These are phyloP conservation scores for Platypus cylindrus DNA, from an alignment of 2,888 invertebrate genomes.

Conservation along the genomic window DNA sequence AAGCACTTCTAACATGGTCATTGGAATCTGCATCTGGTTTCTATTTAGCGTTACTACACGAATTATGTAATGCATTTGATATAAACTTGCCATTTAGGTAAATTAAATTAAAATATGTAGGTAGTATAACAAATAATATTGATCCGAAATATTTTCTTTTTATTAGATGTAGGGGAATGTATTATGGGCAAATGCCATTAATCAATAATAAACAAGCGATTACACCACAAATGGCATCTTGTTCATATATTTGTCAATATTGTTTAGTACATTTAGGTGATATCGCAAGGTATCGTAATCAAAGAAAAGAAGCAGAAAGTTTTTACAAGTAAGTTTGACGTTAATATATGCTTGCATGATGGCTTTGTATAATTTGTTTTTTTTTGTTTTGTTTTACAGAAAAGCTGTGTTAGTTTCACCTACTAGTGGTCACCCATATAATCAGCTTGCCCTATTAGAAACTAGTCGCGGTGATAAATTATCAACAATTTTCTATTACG, in stretches of 20 bases:
- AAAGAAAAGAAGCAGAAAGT: slow-evolving; percentile 68
- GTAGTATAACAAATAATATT: neutral
- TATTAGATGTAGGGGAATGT: slow-evolving; percentile 35
- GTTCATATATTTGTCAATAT: slow-evolving; percentile 77
- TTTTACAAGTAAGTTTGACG: slow-evolving; percentile 52
- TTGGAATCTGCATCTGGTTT: slow-evolving; percentile 77
- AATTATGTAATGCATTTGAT: slow-evolving; percentile 69
- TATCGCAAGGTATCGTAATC: slow-evolving; percentile 70
- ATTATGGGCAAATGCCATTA: slow-evolving; percentile 30
- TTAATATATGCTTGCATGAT: neutral
- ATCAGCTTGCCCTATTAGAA: slow-evolving; percentile 73
- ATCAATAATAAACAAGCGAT: slow-evolving; percentile 24
- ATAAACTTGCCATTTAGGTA: slow-evolving; percentile 58
- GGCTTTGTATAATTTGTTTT: slow-evolving; percentile 1
- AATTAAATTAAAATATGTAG: neutral
- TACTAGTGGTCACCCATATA: slow-evolving; percentile 77
- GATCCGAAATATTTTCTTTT: too few relatives aligned
- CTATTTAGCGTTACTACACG: slow-evolving; percentile 59
- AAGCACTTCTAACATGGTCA: slow-evolving; percentile 67
- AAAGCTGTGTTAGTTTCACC: slow-evolving; percentile 64
- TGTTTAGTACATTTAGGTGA: slow-evolving; percentile 83
- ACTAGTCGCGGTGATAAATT: slow-evolving; percentile 70
- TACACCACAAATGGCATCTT: slow-evolving; percentile 53
- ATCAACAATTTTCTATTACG: slow-evolving; percentile 76
- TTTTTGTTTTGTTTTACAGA: slow-evolving; percentile 30